Evolutionary conservation across 92 coral and sea anemone species (phyloP).

Genomic region (Micromussa lordhowensis): DNA sequence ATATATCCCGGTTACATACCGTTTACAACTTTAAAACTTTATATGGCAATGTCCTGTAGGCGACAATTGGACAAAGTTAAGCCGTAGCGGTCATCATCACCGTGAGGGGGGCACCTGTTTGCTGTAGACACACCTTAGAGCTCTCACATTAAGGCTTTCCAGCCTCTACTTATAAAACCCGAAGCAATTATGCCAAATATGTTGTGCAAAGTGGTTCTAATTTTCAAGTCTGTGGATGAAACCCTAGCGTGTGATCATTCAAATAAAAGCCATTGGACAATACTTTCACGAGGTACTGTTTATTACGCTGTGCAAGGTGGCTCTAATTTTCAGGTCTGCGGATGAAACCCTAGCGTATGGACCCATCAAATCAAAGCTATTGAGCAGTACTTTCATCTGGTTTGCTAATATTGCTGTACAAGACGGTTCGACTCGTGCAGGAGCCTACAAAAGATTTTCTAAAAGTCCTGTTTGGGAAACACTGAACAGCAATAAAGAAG

Average conservation of each 20-base stretch:
- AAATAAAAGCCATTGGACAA: neutral
- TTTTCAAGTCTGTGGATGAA: neutral
- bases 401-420: neutral
- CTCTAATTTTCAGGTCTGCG: neutral
- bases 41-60: no score
- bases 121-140: no score
- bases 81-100: no score
- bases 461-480: neutral
- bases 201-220: neutral
- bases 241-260: neutral
- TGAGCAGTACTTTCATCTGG: neutral
- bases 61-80: no score
- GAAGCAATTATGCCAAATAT: no score
- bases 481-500: neutral
- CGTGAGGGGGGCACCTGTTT: no score
- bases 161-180: no score
- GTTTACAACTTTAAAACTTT: no score
- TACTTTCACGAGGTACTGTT: neutral
- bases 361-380: neutral
- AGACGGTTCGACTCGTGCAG: neutral
- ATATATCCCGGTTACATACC: no score
- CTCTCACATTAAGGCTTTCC: no score
- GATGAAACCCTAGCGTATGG: neutral
- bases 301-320: neutral
- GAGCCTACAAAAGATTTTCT: neutral